Percentiles rank a stretch among this genome's conserved stretches.
Evolutionary conservation across 2,113 vertebrate species (phyloP).

Genomic region (Sciurus niger): DNA sequence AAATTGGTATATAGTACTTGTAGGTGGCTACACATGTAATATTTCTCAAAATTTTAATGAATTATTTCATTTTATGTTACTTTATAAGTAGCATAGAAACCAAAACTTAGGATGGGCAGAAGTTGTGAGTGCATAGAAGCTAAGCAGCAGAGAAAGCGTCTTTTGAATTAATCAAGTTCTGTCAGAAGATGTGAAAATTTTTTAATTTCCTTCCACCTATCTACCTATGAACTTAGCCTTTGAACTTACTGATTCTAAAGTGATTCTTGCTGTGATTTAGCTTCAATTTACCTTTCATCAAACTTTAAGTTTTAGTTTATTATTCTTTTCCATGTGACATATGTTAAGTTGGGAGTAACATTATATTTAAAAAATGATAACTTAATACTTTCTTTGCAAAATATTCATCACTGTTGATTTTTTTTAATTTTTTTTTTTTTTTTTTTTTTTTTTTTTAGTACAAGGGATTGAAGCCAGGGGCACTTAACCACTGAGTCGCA

Average conservation of each 20-base stretch:
- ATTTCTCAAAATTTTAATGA: slow-evolving; percentile 33
- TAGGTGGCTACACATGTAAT: neutral
- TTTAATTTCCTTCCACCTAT: slow-evolving; percentile 33
- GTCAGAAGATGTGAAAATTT: neutral
- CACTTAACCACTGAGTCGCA: too few relatives aligned
- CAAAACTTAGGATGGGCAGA: neutral
- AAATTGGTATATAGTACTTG: neutral
- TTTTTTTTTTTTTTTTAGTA: too few relatives aligned
- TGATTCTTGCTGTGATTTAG: slow-evolving; percentile 21
- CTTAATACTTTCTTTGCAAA: neutral
- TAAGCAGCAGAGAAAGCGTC: neutral
- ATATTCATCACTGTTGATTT: neutral
- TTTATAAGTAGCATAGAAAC: slow-evolving; percentile 42
- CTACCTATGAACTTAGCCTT: neutral
- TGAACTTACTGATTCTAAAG: neutral
- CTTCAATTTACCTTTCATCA: neutral
- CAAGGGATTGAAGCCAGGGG: too few relatives aligned
- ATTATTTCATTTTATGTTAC: slow-evolving; percentile 39
- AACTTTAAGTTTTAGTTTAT: slow-evolving; percentile 21
- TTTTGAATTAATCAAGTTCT: slow-evolving; percentile 43
- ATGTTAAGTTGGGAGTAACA: neutral
- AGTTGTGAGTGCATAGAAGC: neutral
- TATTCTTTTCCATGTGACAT: neutral
- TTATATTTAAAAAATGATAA: neutral
- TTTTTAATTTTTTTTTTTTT: too few relatives aligned